These are phyloP conservation scores for Carpatolechia fugitivella DNA, from an alignment of 2,888 invertebrate genomes.

Conservation along the genomic window DNA sequence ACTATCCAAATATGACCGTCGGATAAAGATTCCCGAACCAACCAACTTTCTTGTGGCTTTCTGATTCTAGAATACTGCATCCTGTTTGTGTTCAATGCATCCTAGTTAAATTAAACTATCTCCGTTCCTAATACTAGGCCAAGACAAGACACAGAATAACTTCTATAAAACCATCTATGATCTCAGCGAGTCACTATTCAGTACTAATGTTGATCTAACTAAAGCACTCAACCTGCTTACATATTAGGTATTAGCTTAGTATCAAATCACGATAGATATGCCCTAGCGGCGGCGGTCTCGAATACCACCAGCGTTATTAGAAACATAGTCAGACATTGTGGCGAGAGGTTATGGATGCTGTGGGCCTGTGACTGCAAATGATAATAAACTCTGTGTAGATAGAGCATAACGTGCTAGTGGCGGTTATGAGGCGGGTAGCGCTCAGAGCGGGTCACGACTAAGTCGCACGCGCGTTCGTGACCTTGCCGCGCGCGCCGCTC, in stretches of 20 bases:
- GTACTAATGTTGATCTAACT: slow-evolving; percentile 22
- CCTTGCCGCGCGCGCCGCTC: slow-evolving; percentile 73
- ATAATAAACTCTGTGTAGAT: slow-evolving; percentile 65
- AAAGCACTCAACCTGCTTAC: slow-evolving; percentile 26
- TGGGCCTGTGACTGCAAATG: slow-evolving; percentile 31
- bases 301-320: slow-evolving; percentile 46
- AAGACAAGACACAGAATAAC: slow-evolving; percentile 7
- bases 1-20: too few relatives aligned
- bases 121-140: slow-evolving; percentile 14
- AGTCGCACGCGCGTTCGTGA: slow-evolving; percentile 77
- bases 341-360: slow-evolving; percentile 27
- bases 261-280: slow-evolving; percentile 46
- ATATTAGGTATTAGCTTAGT: slow-evolving; percentile 39
- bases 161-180: slow-evolving; percentile 56
- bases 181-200: slow-evolving; percentile 58
- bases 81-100: neutral
- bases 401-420: slow-evolving; percentile 53
- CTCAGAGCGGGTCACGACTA: slow-evolving; percentile 74
- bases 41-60: too few relatives aligned
- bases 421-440: slow-evolving; percentile 43
- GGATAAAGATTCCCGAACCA: too few relatives aligned
- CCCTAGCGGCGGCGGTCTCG: slow-evolving; percentile 37
- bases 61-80: too few relatives aligned
- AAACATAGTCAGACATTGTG: slow-evolving; percentile 56
- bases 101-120: neutral